Conservation (phyloP, 2,888 invertebrate genomes). For the Andrena chrysosceles region DNA sequence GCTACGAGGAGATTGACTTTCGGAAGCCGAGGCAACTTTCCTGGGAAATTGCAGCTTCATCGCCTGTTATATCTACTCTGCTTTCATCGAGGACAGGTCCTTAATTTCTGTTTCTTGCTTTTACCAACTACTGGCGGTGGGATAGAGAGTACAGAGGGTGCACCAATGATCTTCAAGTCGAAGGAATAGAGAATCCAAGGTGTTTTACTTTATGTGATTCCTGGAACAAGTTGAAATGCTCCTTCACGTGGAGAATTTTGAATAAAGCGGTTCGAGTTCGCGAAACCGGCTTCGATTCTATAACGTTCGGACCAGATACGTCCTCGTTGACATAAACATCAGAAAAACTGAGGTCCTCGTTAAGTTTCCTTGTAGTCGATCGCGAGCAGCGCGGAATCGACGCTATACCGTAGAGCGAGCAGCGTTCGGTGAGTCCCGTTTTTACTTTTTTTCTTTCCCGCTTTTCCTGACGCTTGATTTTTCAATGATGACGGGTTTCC, state of each 20-base stretch:
- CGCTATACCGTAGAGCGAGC: not conserved
- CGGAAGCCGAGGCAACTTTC: too few species aligned
- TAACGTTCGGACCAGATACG: conserved; percentile 12
- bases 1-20: too few species aligned
- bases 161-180: too few species aligned
- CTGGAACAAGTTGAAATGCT: too few species aligned
- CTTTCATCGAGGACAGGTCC: too few species aligned
- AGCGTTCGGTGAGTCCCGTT: conserved; percentile 29
- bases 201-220: too few species aligned
- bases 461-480: not conserved
- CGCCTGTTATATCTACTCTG: too few species aligned
- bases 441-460: not conserved
- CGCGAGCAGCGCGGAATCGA: not conserved
- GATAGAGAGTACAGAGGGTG: too few species aligned
- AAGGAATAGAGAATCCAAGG: too few species aligned
- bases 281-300: not conserved
- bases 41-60: too few species aligned
- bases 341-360: conserved; percentile 22
- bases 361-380: conserved; percentile 3
- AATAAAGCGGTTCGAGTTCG: not conserved
- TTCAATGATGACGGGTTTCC: not conserved
- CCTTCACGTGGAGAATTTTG: not conserved
- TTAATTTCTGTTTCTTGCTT: too few species aligned
- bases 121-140: too few species aligned
- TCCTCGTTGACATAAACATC: conserved; percentile 54